Evolutionary conservation across 2,797 vertebrate genomes (phyloP).

Genomic region (Sciurus carolinensis): DNA sequence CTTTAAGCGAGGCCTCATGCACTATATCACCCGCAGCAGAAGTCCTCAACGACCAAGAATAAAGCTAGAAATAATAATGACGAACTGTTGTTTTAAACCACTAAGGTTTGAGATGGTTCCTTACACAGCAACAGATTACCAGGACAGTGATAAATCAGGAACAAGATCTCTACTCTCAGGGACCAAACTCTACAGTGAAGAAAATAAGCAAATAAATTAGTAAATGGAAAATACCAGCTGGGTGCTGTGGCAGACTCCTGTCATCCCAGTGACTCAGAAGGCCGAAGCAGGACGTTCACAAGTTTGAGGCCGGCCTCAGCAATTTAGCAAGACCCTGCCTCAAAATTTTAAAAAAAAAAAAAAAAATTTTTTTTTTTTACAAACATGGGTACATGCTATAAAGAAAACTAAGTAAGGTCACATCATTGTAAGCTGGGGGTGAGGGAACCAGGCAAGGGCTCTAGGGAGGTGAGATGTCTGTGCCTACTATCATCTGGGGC

Average conservation of each 20-base stretch:
- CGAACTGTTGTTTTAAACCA: background rate
- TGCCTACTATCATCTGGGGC: background rate
- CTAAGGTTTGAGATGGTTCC: background rate
- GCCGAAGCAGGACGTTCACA: too few relatives aligned
- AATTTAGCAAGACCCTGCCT: too few relatives aligned
- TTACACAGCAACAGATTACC: background rate
- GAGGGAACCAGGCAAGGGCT: background rate
- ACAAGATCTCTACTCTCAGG: background rate
- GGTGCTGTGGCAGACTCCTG: too few relatives aligned
- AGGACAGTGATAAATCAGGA: background rate
- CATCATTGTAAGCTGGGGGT: background rate
- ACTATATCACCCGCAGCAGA: background rate
- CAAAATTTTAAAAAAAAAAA: too few relatives aligned
- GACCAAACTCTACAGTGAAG: background rate
- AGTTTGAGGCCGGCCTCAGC: too few relatives aligned
- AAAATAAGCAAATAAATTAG: background rate
- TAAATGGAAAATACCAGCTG: background rate
- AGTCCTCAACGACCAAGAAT: conserved; percentile 42
- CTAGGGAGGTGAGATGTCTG: background rate
- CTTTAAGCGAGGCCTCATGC: conserved; percentile 65
- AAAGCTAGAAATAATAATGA: background rate
- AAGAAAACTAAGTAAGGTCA: background rate
- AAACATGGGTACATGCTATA: background rate
- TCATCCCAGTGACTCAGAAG: too few relatives aligned
- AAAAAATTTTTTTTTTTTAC: too few relatives aligned